Conservation (phyloP, 2,113 vertebrate genomes). For the Bubo blakistoni region DNA sequence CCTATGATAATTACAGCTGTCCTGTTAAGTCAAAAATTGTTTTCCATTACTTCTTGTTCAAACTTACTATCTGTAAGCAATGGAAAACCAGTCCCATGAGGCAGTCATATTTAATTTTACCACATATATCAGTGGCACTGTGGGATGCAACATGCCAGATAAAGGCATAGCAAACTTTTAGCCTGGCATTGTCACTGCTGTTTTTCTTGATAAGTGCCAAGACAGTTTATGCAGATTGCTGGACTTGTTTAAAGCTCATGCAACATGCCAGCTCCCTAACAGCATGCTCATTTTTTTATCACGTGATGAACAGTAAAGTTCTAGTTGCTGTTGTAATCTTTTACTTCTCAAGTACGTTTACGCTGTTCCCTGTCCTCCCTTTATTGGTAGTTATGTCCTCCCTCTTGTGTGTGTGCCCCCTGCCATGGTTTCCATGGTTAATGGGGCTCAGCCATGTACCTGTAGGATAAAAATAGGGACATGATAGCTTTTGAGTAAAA, state of each 20-base stretch:
- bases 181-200: not conserved
- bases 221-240: not conserved
- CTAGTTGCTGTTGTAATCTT: not conserved
- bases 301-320: not conserved
- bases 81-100: not conserved
- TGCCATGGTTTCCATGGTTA: not conserved
- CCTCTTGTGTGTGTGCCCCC: not conserved
- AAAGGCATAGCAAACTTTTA: not conserved
- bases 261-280: not conserved
- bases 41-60: not conserved
- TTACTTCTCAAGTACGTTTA: not conserved
- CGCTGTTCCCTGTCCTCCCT: not conserved
- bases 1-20: not conserved
- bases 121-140: not conserved
- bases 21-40: not conserved
- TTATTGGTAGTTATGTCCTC: not conserved
- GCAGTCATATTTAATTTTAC: not conserved
- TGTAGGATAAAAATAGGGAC: not conserved
- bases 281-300: accelerated
- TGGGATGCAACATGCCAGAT: not conserved
- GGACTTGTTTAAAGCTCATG: not conserved
- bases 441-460: not conserved
- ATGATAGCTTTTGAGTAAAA: not conserved
- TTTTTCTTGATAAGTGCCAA: not conserved
- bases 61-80: conserved; percentile 9